Evolutionary conservation across 2,113 vertebrate genomes (phyloP), one percentile per base, ranked within the genome.

Genomic region (Sisor rabdophorus): DNA sequence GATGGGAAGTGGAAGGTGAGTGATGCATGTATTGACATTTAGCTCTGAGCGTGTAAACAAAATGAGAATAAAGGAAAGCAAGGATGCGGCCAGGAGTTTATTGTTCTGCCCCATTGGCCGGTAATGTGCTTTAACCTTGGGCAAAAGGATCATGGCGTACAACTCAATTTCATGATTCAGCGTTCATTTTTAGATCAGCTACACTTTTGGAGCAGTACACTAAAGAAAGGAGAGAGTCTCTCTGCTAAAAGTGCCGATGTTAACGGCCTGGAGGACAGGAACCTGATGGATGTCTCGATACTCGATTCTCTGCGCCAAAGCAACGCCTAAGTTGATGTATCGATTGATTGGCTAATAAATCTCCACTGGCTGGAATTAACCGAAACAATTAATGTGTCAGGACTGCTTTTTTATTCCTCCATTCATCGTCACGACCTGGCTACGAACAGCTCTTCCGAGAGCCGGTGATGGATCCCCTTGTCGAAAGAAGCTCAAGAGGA

Each of bases 1-100:
- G 89, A 96, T 99, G 96, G 97, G 95, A 93, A 99, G 97, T 82
- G 97, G 96, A 89, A 99, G 96, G 97, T 99, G 60, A 78, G 77
- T 30, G 30, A 48, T 65, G 48, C 30, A 5, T 63, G 58, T 54
- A 52, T 26, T 65, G 77, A 64, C 59, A 71, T 78, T 55, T 72
- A 64, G 13, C 61, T 44, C 44, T 59, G 53, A 65, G 17, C 75
- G 92, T 88, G 92, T 77, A 75, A 76, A 79, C 71, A 77, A 9
- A 44, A 44, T 44, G 9, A 44, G 40, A 28, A 59, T 10, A 48
- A 19, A 26, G 40, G 15, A 17, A n/a, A 68, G 17, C 15, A 12
- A 69, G 48, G 44, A 28, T 52, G 19, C 19, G 65, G 48, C 15
- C 3, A 19, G 44, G 15, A 15, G 2, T 26, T 47, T 44, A 44